phyloP scores from a whole-genome alignment of 2,113 vertebrate genomes.

The Meriones unguiculatus region DNA sequence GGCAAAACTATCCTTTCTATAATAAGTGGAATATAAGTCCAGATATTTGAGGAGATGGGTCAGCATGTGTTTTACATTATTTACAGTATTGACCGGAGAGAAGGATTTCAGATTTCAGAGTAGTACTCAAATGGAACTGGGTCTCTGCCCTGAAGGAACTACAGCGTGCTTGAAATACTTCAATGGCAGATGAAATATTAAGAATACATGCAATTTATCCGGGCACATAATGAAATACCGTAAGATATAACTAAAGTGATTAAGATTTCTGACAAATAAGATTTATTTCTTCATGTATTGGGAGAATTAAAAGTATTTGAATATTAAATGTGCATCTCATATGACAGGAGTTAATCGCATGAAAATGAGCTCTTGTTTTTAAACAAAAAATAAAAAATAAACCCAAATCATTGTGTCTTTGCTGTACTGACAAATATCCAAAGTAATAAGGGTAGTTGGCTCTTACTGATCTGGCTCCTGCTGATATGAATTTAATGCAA shows the following conservation, averaged over 20 bases:
- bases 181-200: not conserved
- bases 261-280: conserved; percentile 11
- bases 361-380: conserved; percentile 1
- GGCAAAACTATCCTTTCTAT: conserved; percentile 1
- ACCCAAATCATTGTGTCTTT: not conserved
- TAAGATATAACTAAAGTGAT: not conserved
- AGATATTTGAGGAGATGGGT: not conserved
- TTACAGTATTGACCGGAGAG: not conserved
- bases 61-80: not conserved
- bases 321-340: not conserved
- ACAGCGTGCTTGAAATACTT: not conserved
- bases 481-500: not conserved
- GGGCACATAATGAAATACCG: not conserved
- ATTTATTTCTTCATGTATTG: not conserved
- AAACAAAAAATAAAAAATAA: not conserved
- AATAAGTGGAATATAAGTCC: conserved; percentile 9
- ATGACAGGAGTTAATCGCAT: not conserved
- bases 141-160: not conserved
- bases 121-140: not conserved
- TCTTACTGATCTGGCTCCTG: not conserved
- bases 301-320: not conserved
- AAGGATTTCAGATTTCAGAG: not conserved
- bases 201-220: not conserved
- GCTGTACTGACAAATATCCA: not conserved
- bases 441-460: not conserved